A percentile compares a stretch with the other conserved stretches of the same genome.
phyloP scores from a whole-genome alignment of 2,888 invertebrate genomes.

The Leptinotarsa peninsularis region DNA sequence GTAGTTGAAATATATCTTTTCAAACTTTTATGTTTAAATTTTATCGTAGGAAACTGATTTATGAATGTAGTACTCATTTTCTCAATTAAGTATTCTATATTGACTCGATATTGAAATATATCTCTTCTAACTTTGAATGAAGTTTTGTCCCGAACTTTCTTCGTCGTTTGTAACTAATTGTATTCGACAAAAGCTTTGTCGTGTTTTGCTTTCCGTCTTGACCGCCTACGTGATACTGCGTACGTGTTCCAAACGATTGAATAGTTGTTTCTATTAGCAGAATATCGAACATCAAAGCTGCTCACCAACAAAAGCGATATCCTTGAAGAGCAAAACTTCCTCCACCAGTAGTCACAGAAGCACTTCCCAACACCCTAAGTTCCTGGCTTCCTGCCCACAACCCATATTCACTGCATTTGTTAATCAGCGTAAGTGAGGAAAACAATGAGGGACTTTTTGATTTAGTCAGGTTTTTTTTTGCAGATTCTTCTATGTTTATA shows the following conservation, averaged over 20 bases:
- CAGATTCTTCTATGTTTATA: no score
- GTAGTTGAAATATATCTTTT: no score
- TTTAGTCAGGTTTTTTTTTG: neutral
- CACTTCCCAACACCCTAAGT: constrained; percentile 12
- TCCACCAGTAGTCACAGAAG: constrained; percentile 12
- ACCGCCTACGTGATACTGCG: no score
- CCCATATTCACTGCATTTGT: neutral
- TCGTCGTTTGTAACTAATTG: no score
- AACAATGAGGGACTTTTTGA: neutral
- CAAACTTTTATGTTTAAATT: no score
- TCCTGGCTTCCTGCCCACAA: neutral
- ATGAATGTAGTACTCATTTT: no score
- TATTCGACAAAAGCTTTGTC: no score
- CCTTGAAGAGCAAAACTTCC: constrained; percentile 5
- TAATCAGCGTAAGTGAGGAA: neutral
- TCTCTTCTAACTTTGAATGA: no score
- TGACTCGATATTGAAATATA: no score
- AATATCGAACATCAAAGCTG: constrained; percentile 12
- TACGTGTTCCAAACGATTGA: neutral
- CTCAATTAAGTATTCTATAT: no score
- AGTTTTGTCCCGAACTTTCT: no score
- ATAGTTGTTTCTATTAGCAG: neutral
- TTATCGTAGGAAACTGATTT: no score
- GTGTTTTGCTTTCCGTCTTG: neutral
- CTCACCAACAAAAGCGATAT: constrained; percentile 12